Base-by-base conservation (phyloP, 2,888 invertebrate genomes). In the Cantharis rustica region DNA sequence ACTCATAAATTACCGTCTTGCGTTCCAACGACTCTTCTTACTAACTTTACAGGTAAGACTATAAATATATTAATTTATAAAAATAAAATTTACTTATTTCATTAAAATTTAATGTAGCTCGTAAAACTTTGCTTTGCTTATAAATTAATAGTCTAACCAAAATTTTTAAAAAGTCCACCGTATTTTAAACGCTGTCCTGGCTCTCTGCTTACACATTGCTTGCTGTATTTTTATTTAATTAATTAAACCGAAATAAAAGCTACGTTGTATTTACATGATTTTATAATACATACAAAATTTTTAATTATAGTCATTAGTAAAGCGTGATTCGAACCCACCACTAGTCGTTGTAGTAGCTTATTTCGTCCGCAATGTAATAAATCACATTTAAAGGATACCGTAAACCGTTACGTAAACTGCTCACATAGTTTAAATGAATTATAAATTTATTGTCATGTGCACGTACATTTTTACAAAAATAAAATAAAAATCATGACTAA, bases 1-100 rank as follows among this genome's bases (percentile, higher is more conserved):
- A 91, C 91, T 20, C 92, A 93, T 0, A 92, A 92, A 80, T 89
- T 95, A 85, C 96, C 96, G 1, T 93, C 94, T 78, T 96, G 96
- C 86, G 93, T 95, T 31, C 95, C 95, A n/a, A 96, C 96, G 26
- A 95, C 95, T 1, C 89, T 95, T 61, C 90, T 96, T 81, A 95
- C 95, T 62, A 96, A 96, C 88, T 96, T 95, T 87, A 95, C 96
- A 83, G 94, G 95, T 95, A 88, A 84, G 80, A 13, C n/a, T 20
- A 66, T 66, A 66, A 61, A 71, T 26, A 63, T 61, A 71, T 20
- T 47, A 23, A 27, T 63, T 77, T 61, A 20, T 66, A n/a, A n/a
- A 66, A 66, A 20, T 9, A 20, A 66, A 66, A 13, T 11, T 13
- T 13, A 66, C 17, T 10, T n/a, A 3, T 66, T 20, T 66, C 2